Evolutionary conservation across 2,888 invertebrate genomes (phyloP), one percentile per base, ranked within the genome.

Genomic region (Drosophila koepferae): DNA sequence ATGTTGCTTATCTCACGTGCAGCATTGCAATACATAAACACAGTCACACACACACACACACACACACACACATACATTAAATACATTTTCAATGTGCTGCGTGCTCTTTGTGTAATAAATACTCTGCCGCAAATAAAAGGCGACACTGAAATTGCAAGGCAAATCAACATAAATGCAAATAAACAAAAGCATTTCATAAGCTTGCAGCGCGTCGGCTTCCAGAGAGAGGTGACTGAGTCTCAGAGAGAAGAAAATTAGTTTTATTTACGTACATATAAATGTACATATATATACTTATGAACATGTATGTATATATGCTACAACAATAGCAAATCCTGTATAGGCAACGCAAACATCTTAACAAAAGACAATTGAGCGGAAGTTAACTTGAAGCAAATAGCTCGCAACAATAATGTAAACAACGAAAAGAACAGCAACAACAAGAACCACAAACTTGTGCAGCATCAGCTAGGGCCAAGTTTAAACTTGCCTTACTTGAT

Each of bases 1-100:
- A 81, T 77, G 62, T 54, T 63, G 77, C 83, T 86, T 88, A 86
- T 88, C 86, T 82, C 82, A 85, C 85, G 84, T 81, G 83, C 83
- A 51, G n/a, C 55, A 48, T 48, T 23, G n/a, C 61, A 44, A 28
- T 8, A 23, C 40, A 44, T 14, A 63, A 20, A 51, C 43, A 51
- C 12, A 59, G 10, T 40, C 16, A 60, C 14, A 56, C 2, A 44
- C 18, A 5, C 12, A 10, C 31, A 31, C 31, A 38, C 38, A 38
- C 6, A 38, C 14, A 34, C 9, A 34, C 34, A 9, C 10, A 31
- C n/a, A 41, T 9, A 34, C n/a, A 38, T 51, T 28, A 56, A 55
- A 60, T 63, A 53, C 59, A 59, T 44, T 67, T 44, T 38, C 59
- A 68, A 64, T 72, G 60, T 54, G 56, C 48, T 38, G 23, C n/a